These are phyloP conservation scores for Gallirallus australis DNA, from an alignment of 2,797 vertebrate species.

Conservation along the genomic window DNA sequence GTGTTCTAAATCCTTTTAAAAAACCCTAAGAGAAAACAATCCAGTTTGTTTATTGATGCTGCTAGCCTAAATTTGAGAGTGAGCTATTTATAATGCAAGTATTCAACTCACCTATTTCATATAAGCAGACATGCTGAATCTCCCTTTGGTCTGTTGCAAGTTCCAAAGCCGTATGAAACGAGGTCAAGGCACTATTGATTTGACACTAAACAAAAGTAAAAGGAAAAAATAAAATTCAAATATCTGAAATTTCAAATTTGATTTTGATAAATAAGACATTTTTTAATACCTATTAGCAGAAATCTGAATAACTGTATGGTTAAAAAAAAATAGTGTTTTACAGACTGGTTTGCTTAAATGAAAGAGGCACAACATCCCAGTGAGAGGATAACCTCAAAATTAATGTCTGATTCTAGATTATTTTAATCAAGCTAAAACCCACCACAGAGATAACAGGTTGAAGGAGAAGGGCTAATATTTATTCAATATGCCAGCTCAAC, in stretches of 20 bases:
- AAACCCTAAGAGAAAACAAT: not conserved
- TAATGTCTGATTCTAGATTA: not conserved
- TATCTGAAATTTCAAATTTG: not conserved
- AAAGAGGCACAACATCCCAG: not conserved
- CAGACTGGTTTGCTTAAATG: not conserved
- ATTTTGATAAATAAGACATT: not conserved
- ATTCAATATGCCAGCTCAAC: not conserved
- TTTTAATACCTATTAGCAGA: too few species aligned
- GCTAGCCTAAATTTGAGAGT: not conserved
- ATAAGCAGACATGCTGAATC: constrained; percentile 97
- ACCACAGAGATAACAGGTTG: not conserved
- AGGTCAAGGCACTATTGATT: constrained; percentile 95
- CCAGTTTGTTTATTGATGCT: not conserved
- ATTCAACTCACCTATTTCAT: constrained; percentile 92
- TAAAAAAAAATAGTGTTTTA: not conserved
- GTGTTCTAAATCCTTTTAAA: not conserved
- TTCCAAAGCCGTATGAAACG: constrained; percentile 93
- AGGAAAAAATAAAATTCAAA: not conserved
- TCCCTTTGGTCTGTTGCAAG: constrained; percentile 96
- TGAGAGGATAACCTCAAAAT: not conserved
- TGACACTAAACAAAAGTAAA: constrained; percentile 85
- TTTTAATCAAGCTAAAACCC: not conserved
- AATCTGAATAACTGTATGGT: not conserved
- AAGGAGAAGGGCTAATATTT: not conserved
- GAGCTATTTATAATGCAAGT: not conserved